Percentiles rank a stretch among this genome's conserved stretches.
Evolutionary conservation across 2,888 invertebrate species (phyloP).

Genomic region (Dolichomitus sp.): DNA sequence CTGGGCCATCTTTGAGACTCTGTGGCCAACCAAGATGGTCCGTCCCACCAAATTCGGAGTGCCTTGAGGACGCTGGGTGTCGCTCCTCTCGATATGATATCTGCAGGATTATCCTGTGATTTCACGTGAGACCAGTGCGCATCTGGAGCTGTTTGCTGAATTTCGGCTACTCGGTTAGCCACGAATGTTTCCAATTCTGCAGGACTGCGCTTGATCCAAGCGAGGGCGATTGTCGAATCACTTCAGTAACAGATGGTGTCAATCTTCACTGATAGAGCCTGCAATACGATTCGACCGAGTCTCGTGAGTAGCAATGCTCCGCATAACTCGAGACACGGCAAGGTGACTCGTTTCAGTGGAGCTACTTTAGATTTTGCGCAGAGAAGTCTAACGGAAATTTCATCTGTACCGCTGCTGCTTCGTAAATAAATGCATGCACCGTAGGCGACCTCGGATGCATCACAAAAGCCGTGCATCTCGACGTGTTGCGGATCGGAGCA

Average conservation of each 20-base stretch:
- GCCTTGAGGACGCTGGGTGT: neutral
- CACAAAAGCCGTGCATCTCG: slow-evolving; percentile 44
- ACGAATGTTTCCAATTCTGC: neutral
- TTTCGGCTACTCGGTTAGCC: slow-evolving; percentile 27
- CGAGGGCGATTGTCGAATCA: slow-evolving; percentile 37
- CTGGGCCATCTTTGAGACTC: neutral
- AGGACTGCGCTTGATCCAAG: slow-evolving; percentile 21
- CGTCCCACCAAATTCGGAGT: slow-evolving; percentile 54
- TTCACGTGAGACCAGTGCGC: slow-evolving; percentile 57
- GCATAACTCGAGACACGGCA: slow-evolving; percentile 62
- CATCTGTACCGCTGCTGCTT: neutral
- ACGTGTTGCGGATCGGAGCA: slow-evolving; percentile 15
- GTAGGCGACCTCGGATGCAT: slow-evolving; percentile 41
- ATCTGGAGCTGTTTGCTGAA: neutral
- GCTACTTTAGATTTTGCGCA: slow-evolving; percentile 63
- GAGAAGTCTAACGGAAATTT: slow-evolving; percentile 8
- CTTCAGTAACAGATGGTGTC: slow-evolving; percentile 19
- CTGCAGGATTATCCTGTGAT: slow-evolving; percentile 52
- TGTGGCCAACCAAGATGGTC: slow-evolving; percentile 63
- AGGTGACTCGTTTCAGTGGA: slow-evolving; percentile 52
- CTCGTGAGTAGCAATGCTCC: slow-evolving; percentile 53
- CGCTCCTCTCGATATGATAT: slow-evolving; percentile 39
- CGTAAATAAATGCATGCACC: slow-evolving; percentile 47
- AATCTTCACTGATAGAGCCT: neutral
- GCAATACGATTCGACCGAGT: neutral